Percentiles rank a stretch among this genome's conserved stretches.
Conservation (phyloP, 1,140 invertebrate genomes). For the Planococcus citri region DNA sequence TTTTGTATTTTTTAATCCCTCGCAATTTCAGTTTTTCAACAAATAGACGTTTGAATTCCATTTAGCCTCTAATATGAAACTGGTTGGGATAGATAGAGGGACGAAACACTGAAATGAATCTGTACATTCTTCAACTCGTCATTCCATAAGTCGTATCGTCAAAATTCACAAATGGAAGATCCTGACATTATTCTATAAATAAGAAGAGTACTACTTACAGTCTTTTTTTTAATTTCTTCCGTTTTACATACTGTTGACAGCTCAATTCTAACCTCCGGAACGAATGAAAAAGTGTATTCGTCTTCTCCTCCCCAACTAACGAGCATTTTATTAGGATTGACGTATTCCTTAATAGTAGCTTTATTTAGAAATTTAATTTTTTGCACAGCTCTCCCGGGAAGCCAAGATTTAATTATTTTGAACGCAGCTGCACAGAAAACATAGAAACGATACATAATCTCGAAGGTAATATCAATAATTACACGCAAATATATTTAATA, state of each 20-base stretch:
- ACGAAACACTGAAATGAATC: no score
- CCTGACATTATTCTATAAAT: no score
- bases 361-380: conserved; percentile 82
- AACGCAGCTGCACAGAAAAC: conserved; percentile 58
- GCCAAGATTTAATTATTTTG: conserved; percentile 77
- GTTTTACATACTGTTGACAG: neutral
- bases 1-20: no score
- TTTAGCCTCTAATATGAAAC: no score
- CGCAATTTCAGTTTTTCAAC: no score
- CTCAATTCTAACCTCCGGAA: conserved; percentile 38
- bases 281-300: conserved; percentile 57
- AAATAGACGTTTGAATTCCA: no score
- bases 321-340: conserved; percentile 58
- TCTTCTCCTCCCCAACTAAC: conserved; percentile 75
- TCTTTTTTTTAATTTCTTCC: conserved; percentile 15
- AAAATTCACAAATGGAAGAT: no score
- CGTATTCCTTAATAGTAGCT: conserved; percentile 58
- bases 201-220: conserved; percentile 7
- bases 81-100: no score
- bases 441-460: conserved; percentile 23
- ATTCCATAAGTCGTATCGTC: no score
- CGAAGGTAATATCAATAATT: conserved; percentile 1
- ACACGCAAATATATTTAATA: neutral
- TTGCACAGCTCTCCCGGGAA: conserved; percentile 77
- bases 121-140: no score